Percentiles rank a stretch among this genome's conserved stretches.
Conservation (phyloP, 1,140 invertebrate species). For the Dryas iulia region DNA sequence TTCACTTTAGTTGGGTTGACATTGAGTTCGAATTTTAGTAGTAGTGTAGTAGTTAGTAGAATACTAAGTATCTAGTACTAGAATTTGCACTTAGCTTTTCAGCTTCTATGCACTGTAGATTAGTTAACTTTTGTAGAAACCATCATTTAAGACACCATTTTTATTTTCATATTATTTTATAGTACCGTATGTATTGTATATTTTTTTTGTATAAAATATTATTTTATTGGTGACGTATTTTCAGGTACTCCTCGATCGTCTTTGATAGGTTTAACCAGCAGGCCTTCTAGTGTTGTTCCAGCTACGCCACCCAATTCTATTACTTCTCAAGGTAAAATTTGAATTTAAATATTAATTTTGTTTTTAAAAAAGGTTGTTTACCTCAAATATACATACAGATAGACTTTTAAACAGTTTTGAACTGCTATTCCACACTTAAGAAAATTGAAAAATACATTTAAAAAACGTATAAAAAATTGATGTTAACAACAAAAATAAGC, state of each 20-base stretch:
- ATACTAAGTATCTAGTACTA: no score
- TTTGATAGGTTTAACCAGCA: slow-evolving; percentile 87
- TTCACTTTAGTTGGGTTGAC: background rate
- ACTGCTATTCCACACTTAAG: no score
- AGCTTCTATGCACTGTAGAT: slow-evolving; percentile 3
- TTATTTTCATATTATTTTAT: background rate
- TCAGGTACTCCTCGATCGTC: slow-evolving; percentile 90
- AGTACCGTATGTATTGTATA: background rate
- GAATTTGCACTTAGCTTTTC: slow-evolving; percentile 8
- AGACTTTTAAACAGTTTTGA: no score
- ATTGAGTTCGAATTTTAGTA: background rate
- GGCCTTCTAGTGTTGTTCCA: slow-evolving; percentile 84
- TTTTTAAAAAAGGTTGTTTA: no score
- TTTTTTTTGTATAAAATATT: background rate
- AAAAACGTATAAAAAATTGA: no score
- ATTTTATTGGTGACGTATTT: background rate
- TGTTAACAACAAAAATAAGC: no score
- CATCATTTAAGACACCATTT: background rate
- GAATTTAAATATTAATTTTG: background rate
- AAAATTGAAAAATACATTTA: no score
- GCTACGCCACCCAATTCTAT: slow-evolving; percentile 86
- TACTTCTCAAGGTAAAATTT: slow-evolving; percentile 75
- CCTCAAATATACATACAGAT: no score
- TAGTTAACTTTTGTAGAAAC: background rate
- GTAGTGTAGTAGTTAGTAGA: background rate